Evolutionary conservation across 2,113 vertebrate genomes (phyloP).

Genomic region (Emydocephalus ijimae): DNA sequence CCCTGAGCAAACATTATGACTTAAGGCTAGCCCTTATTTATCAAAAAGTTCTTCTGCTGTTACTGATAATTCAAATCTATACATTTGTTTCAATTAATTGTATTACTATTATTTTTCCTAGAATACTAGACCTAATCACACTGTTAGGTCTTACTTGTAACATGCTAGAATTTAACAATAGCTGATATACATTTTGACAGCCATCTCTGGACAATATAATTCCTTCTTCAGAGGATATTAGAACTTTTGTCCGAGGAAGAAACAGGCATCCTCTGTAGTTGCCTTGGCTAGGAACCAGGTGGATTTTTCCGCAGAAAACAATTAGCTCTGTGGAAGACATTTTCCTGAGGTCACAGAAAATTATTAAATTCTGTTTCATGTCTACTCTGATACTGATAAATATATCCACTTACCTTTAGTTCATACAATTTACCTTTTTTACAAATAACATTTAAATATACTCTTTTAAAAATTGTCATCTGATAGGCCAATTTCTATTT

Average conservation of each 20-base stretch:
- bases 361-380: neutral
- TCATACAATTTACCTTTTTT: neutral
- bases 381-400: neutral
- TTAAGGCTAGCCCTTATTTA: neutral
- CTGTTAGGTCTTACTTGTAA: neutral
- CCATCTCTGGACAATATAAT: neutral
- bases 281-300: neutral
- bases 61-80: neutral
- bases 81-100: neutral
- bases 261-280: neutral
- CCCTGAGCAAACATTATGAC: neutral
- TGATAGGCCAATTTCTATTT: neutral
- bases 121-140: neutral
- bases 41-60: neutral
- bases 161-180: neutral
- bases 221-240: neutral
- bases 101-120: neutral
- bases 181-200: neutral
- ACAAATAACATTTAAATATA: neutral
- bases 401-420: neutral
- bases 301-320: neutral
- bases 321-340: neutral
- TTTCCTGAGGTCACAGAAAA: neutral
- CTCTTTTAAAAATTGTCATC: neutral
- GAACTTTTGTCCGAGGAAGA: neutral